phyloP scores from a whole-genome alignment of 53 echinoderm and acorn worm genomes.

The Luidia sarsii region DNA sequence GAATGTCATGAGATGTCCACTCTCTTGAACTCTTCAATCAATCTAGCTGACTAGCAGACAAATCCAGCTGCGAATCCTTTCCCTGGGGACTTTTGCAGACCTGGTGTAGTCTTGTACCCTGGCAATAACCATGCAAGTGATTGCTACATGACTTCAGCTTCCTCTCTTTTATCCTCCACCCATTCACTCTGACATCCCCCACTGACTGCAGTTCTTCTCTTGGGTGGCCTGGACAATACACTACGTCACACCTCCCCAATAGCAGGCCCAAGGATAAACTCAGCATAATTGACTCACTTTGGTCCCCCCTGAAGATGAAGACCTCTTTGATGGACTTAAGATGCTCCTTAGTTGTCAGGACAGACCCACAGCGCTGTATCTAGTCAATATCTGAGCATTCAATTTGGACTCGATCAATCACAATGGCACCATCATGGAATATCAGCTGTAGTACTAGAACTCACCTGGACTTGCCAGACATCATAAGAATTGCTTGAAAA shows the following conservation, averaged over 20 bases:
- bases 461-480: too few species aligned
- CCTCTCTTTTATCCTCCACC: neutral
- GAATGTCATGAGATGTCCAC: neutral
- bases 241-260: constrained; percentile 4
- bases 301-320: too few species aligned
- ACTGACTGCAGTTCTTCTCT: neutral
- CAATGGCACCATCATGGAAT: too few species aligned
- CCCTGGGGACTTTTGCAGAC: neutral
- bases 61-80: neutral
- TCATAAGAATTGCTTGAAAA: too few species aligned
- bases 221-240: constrained; percentile 4
- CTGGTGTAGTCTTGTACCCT: neutral
- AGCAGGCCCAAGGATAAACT: neutral
- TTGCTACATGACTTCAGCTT: constrained; percentile 20
- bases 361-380: too few species aligned
- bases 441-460: too few species aligned
- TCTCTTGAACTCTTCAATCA: constrained; percentile 12
- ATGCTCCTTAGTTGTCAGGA: too few species aligned
- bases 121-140: constrained; percentile 9
- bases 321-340: too few species aligned
- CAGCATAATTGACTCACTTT: constrained; percentile 18
- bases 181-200: neutral
- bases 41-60: constrained; percentile 13
- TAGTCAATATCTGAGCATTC: too few species aligned
- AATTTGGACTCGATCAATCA: too few species aligned